These are phyloP conservation scores for Salpingus planirostris DNA, from an alignment of 2,888 invertebrate species.

Conservation along the genomic window DNA sequence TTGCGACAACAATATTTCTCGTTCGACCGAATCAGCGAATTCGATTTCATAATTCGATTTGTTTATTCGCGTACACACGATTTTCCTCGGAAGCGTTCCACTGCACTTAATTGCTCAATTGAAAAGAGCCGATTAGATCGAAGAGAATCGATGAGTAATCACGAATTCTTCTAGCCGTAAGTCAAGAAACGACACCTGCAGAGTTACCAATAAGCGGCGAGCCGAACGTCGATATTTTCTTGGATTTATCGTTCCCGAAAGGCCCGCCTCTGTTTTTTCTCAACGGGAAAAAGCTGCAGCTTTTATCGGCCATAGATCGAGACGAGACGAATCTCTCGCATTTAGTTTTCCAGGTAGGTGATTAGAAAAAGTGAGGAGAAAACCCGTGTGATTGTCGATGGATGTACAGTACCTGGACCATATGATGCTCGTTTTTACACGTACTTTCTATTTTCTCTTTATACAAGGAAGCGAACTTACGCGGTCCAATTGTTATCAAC, in stretches of 20 bases:
- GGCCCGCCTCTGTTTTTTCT: slow-evolving; percentile 70
- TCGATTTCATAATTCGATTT: slow-evolving; percentile 4
- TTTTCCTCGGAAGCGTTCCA: too few species aligned
- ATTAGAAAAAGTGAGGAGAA: too few species aligned
- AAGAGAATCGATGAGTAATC: too few species aligned
- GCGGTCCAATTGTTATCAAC: too few species aligned
- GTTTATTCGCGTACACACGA: too few species aligned
- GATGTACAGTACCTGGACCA: too few species aligned
- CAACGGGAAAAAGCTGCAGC: slow-evolving; percentile 71
- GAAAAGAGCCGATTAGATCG: too few species aligned
- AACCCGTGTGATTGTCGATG: too few species aligned
- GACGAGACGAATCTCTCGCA: slow-evolving; percentile 80
- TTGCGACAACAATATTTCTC: neutral
- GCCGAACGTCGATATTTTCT: slow-evolving; percentile 65
- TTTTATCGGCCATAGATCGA: slow-evolving; percentile 73
- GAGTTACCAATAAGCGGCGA: slow-evolving; percentile 78
- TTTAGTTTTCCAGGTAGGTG: slow-evolving; percentile 74
- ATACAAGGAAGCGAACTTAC: too few species aligned
- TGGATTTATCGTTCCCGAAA: slow-evolving; percentile 73
- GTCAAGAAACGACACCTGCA: slow-evolving; percentile 72
- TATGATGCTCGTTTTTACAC: too few species aligned
- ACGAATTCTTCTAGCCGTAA: slow-evolving; percentile 43
- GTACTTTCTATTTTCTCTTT: too few species aligned
- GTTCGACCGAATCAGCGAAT: slow-evolving; percentile 2
- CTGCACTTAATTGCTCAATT: too few species aligned